Base-by-base conservation (phyloP, 2,888 invertebrate genomes). In the Hyppa rectilinea region DNA sequence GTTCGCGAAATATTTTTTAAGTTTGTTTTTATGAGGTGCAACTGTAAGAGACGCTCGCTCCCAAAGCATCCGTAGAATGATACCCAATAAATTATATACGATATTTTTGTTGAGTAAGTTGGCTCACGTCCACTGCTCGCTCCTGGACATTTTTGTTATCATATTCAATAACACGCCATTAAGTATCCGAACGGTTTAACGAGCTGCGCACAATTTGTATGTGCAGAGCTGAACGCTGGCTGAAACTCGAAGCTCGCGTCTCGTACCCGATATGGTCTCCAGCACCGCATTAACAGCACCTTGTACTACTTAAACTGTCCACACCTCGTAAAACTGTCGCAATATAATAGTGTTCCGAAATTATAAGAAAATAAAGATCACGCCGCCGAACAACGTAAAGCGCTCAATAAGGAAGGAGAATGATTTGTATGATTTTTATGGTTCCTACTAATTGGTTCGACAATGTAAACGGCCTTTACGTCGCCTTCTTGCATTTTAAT, bases 21-120 rank as follows among this genome's bases (percentile, higher is more conserved):
- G 86, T 92, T 92, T 93, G 90, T 93, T 95, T 94, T 94, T 93
- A 95, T 92, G 93, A 94, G 92, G 92, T 96, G 95, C 95, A 95
- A 94, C 92, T 91, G 92, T 92, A 91, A 86, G 90, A 88, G 85
- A 90, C 86, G 87, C 91, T 93, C 93, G 90, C 89, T 90, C 86
- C 85, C 72, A 87, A 92, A 90, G 90, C 88, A 94, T 93, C 90
- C 91, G 92, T 92, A 93, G 93, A 95, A 94, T 94, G 91, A 91
- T 93, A 92, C 87, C 87, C 87, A 92, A 95, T 95, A 95, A 95
- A 94, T 95, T 95, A 94, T 92, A 92, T 88, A 92, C 88, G 93
- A 93, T 95, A 95, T 95, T 95, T 95, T 94, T 93, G 92, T 93
- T 90, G 89, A 88, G 87, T 88, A 90, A 90, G 86, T 95, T 96